phyloP scores from a whole-genome alignment of 2,888 invertebrate genomes.

The Cantharis nigra region DNA sequence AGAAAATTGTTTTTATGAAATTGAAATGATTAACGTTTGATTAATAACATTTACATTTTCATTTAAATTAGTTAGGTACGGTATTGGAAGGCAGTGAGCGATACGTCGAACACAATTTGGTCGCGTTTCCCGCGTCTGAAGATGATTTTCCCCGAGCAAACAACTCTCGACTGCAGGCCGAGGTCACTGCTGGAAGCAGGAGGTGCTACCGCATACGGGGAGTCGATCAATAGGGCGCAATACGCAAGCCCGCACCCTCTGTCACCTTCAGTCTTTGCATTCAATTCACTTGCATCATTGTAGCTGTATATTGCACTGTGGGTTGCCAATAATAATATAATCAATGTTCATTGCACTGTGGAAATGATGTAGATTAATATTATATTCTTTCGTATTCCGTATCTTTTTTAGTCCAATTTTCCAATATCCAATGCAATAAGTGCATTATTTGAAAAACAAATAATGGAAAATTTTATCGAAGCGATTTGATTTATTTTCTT shows the following conservation, averaged over 20 bases:
- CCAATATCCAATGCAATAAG: no score
- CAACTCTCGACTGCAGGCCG: conserved; percentile 58
- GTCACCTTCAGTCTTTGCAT: conserved; percentile 29
- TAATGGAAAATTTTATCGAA: no score
- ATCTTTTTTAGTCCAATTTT: no score
- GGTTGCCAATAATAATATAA: conserved; percentile 6
- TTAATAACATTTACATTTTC: conserved; percentile 1
- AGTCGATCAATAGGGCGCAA: conserved; percentile 41
- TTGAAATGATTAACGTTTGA: neutral
- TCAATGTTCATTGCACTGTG: neutral
- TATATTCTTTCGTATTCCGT: neutral
- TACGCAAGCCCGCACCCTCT: conserved; percentile 38
- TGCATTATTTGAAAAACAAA: no score
- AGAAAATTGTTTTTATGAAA: neutral
- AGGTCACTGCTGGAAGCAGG: conserved; percentile 57
- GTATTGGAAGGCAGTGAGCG: conserved; percentile 25
- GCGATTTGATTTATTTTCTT: no score
- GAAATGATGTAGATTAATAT: neutral
- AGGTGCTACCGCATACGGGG: conserved; percentile 59
- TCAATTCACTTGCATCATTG: conserved; percentile 26
- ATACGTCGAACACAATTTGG: conserved; percentile 29
- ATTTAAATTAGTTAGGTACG: neutral
- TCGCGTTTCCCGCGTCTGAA: conserved; percentile 21
- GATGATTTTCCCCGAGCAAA: conserved; percentile 51
- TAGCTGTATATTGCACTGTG: conserved; percentile 14